Base-by-base conservation (phyloP, 2,797 vertebrate genomes). In the Ispidina lecontei region DNA sequence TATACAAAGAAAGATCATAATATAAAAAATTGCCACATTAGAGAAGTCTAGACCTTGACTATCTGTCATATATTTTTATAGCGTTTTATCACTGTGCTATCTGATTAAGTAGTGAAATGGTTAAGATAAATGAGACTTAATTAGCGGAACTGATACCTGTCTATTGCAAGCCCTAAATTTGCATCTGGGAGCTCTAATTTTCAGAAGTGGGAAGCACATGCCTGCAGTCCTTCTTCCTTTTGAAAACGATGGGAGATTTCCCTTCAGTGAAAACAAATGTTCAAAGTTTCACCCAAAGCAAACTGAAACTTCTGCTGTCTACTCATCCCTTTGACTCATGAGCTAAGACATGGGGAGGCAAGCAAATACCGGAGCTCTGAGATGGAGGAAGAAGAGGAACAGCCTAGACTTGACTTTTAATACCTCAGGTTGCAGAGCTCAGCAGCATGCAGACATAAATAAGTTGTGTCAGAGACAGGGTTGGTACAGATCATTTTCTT, bases 11-110 rank as follows among this genome's bases (percentile, higher is more conserved):
- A 89, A 93, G 90, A 95, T 93, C 91, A 88, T 87, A 87, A 85
- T 88, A 77, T 92, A 90, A 95, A 91, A 96, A 95, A 92, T 79
- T 95, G 92, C 86, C 90, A 94, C 92, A 87, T 96, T 96, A 96
- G 92, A 93, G 89, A 83, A 94, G 79, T 73, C 85, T 96, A 95
- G 92, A 91, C 90, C 94, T 94, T 95, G 89, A 94, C 87, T 94
- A 96, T 96, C 94, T 96, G 80, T 94, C 89, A 89, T 72, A 83
- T 92, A 89, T 90, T 96, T 96, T 91, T 95, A 95, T 62, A 87
- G 62, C 0, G 0, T 31, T 75, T 97, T 96, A 96, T 96, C 94
- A 5, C 21, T 13, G 14, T 9, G 2, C 65, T 90, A 96, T 95
- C 95, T 96, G 96, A 96, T 93, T 87, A 94, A 96, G 91, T 22